Percentiles rank a stretch among this genome's conserved stretches.
phyloP scores from a whole-genome alignment of 2,113 vertebrate genomes.

The Tragelaphus strepsiceros region DNA sequence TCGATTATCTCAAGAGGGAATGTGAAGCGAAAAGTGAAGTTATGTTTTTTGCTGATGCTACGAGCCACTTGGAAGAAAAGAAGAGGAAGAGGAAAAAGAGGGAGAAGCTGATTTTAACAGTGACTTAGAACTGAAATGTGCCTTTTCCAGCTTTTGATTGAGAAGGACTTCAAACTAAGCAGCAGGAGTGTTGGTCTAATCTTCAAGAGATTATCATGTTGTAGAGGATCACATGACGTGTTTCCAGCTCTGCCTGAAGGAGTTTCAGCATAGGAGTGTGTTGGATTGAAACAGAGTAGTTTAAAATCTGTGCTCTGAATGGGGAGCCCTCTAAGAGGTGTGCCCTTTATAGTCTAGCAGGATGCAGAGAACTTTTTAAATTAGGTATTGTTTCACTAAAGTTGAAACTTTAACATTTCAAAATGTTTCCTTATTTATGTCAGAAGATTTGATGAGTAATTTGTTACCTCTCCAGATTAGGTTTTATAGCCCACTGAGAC shows the following conservation, averaged over 20 bases:
- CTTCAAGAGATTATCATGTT: background rate
- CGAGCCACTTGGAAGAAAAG: conserved; percentile 88
- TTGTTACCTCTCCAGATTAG: background rate
- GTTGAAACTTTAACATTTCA: background rate
- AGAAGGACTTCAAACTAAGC: background rate
- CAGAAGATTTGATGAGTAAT: background rate
- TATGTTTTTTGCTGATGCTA: conserved; percentile 94
- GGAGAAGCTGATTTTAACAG: conserved; percentile 88
- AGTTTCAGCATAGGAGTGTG: background rate
- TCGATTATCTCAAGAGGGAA: conserved; percentile 92
- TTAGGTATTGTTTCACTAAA: background rate
- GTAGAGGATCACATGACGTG: background rate
- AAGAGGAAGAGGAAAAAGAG: conserved; percentile 91
- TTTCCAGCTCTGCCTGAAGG: background rate
- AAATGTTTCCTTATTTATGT: background rate
- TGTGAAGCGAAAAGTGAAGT: conserved; percentile 94
- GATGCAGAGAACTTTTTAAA: background rate
- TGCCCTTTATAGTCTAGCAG: background rate
- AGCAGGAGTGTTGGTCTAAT: background rate
- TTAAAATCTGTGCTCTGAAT: background rate
- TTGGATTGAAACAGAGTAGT: background rate
- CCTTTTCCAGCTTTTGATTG: background rate
- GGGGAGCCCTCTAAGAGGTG: background rate
- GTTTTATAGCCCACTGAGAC: background rate
- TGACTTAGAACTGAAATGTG: conserved; percentile 77